Evolutionary conservation across 53 echinoderm and acorn worm species (phyloP).

Genomic region (Paracentrotus lividus): DNA sequence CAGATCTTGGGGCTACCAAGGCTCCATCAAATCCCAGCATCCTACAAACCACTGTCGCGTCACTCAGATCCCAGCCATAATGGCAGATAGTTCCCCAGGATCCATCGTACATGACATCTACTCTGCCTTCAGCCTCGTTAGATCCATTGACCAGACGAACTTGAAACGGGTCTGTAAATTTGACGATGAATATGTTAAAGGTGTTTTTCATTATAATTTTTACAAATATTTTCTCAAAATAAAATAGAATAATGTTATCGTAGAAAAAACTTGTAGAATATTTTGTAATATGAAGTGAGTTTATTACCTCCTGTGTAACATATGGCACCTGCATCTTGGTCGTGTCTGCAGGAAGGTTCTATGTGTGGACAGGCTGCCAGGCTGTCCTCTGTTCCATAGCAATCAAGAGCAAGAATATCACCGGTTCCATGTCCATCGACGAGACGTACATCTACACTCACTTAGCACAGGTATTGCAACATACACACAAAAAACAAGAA

Average conservation of each 20-base stretch:
- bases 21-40: constrained; percentile 34
- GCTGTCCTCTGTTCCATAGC: constrained; percentile 42
- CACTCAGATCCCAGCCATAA: not conserved
- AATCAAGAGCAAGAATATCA: not conserved
- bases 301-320: constrained; percentile 4
- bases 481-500: too few relatives aligned
- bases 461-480: too few relatives aligned
- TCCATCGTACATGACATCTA: not conserved
- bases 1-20: not conserved
- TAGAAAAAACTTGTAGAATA: too few relatives aligned
- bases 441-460: too few relatives aligned
- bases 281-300: too few relatives aligned
- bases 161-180: not conserved
- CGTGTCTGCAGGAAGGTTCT: not conserved
- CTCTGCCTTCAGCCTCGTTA: constrained; percentile 27
- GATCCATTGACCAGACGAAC: not conserved
- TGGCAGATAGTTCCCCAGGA: constrained; percentile 25
- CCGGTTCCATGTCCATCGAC: not conserved
- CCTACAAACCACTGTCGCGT: not conserved
- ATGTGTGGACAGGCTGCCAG: constrained; percentile 50
- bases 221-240: too few relatives aligned
- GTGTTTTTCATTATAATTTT: too few relatives aligned
- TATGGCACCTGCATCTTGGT: not conserved
- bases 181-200: too few relatives aligned
- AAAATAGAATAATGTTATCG: too few relatives aligned